Base-by-base conservation (phyloP, 2,797 vertebrate species). In the Molothrus aeneus region DNA sequence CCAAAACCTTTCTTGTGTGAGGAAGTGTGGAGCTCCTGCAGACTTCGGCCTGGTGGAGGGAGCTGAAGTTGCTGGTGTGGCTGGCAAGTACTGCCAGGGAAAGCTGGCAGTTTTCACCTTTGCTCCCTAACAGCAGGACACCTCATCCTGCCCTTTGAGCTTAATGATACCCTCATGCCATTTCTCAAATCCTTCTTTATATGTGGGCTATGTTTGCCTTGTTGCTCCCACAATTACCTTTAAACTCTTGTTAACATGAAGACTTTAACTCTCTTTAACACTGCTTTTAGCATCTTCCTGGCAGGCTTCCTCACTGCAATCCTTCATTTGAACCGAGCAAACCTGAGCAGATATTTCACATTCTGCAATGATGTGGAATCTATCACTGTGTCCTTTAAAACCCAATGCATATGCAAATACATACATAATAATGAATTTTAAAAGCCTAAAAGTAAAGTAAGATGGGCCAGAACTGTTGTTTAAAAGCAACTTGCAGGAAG, bases 21-120 rank as follows among this genome's bases (percentile, higher is more conserved):
- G 79, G 18, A 80, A 57, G 9, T 0, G 0, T 14, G 66, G 50
- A 84, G 47, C 68, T 68, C 68, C 47, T 77, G 81, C 71, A 59
- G 63, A 11, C 1, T 0, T n/a, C n/a, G 90, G 51, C n/a, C 54
- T 69, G 42, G 3, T 11, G 42, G 61, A 77, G 54, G 54, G 16
- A 75, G 54, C 57, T 90, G 68, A 81, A 72, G 50, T 3, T 80
- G 43, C 72, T 80, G 65, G 21, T 84, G 95, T 80, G 85, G 70
- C 73, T 70, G 90, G 66, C 34, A 65, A 60, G 38, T 8, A 57
- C 48, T 53, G 40, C 95, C n/a, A 32, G 43, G 59, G 78, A 95
- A 93, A 74, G 17, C 45, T 72, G 79, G 65, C 31, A 42, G 65
- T 68, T 83, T 78, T 63, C 88, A 96, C 77, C 50, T 93, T 79